phyloP scores from a whole-genome alignment of 2,797 vertebrate species.

The Neomorphus geoffroyi region DNA sequence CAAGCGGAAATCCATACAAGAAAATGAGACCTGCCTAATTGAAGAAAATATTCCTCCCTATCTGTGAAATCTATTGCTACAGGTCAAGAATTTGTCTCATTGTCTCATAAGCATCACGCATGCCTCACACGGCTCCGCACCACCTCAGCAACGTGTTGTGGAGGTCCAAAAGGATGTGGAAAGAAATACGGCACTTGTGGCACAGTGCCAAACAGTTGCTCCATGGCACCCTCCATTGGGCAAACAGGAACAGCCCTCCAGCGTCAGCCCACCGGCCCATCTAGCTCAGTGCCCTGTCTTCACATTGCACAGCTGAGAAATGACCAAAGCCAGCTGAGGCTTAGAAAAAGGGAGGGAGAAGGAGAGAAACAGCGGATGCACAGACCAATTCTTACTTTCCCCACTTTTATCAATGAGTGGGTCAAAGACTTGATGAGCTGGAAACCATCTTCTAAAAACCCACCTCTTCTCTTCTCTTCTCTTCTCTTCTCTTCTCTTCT shows the following conservation, averaged over 20 bases:
- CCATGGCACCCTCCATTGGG: not conserved
- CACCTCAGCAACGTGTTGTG: not conserved
- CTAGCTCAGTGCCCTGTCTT: not conserved
- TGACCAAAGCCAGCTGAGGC: not conserved
- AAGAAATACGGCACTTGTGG: not conserved
- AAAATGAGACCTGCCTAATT: not conserved
- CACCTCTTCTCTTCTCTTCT: no score
- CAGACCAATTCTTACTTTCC: not conserved
- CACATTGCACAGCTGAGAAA: not conserved
- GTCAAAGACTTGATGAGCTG: not conserved
- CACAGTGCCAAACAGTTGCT: not conserved
- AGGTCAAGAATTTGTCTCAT: not conserved
- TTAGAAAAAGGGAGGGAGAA: not conserved
- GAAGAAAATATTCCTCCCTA: not conserved
- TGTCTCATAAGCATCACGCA: not conserved
- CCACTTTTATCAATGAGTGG: not conserved
- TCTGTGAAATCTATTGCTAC: not conserved
- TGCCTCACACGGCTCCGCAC: fast-evolving
- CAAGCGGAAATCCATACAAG: not conserved
- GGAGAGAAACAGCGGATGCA: not conserved
- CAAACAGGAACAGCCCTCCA: not conserved
- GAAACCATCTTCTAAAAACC: not conserved
- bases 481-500: no score
- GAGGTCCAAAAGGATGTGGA: not conserved
- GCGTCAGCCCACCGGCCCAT: not conserved